A percentile compares a stretch with the other conserved stretches of the same genome.
Evolutionary conservation across 1,140 invertebrate genomes (phyloP).

Genomic region (Druon quercuslanigerum): DNA sequence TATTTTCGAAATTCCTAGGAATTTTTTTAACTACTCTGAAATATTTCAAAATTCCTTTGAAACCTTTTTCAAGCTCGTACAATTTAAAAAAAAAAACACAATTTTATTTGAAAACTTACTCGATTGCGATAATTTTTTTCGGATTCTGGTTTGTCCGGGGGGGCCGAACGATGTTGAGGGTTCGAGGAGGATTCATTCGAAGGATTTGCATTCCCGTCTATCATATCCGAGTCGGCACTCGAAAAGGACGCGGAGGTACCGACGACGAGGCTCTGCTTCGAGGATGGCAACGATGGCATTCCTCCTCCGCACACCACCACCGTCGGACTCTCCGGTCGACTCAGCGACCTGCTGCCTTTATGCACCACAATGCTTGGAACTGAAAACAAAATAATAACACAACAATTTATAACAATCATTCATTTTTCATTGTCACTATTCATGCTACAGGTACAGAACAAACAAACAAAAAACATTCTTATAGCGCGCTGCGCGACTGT

Average conservation of each 20-base stretch:
- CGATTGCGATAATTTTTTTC: slow-evolving; percentile 71
- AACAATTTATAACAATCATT: background rate
- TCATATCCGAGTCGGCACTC: slow-evolving; percentile 67
- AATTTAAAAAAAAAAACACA: too few species aligned
- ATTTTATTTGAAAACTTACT: slow-evolving; percentile 53
- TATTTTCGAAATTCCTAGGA: too few species aligned
- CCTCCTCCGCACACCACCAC: slow-evolving; percentile 68
- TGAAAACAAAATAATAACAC: slow-evolving; percentile 49
- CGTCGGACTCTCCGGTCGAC: slow-evolving; percentile 68
- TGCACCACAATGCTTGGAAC: slow-evolving; percentile 74
- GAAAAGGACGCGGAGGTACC: slow-evolving; percentile 59
- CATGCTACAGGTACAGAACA: background rate
- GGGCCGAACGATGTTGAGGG: slow-evolving; percentile 49
- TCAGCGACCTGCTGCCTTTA: slow-evolving; percentile 68
- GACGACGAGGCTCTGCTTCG: slow-evolving; percentile 65
- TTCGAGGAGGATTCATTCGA: slow-evolving; percentile 48
- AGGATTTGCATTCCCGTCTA: slow-evolving; percentile 67
- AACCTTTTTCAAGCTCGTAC: too few species aligned
- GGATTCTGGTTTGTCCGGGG: slow-evolving; percentile 64
- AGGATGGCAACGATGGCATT: slow-evolving; percentile 71
- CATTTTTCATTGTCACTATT: background rate
- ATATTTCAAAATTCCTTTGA: too few species aligned
- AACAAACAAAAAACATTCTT: too few species aligned
- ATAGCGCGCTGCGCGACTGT: too few species aligned
- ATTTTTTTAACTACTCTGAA: too few species aligned